Percentiles rank a stretch among this genome's conserved stretches.
These are phyloP conservation scores for Pandion haliaetus DNA, from an alignment of 2,113 vertebrate genomes.

Conservation along the genomic window DNA sequence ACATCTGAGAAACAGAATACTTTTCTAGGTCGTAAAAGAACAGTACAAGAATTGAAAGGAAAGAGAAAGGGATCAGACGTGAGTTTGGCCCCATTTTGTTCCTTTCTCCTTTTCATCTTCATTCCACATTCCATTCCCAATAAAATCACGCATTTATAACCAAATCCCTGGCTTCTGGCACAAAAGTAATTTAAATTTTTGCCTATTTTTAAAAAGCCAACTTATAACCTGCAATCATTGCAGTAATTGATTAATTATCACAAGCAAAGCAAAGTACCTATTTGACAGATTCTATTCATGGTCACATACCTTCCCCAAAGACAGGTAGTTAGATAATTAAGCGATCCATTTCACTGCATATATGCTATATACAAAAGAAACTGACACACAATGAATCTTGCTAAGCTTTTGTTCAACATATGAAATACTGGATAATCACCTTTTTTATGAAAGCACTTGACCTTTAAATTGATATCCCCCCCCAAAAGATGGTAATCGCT, in stretches of 20 bases:
- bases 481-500: conserved; percentile 67
- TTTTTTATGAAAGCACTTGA: conserved; percentile 76
- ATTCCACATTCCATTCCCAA: not conserved
- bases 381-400: conserved; percentile 65
- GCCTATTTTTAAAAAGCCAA: conserved; percentile 71
- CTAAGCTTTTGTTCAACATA: conserved; percentile 69
- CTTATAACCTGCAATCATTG: conserved; percentile 54
- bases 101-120: conserved; percentile 24
- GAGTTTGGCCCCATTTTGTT: not conserved
- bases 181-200: conserved; percentile 64
- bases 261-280: conserved; percentile 62
- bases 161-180: conserved; percentile 41
- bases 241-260: conserved; percentile 67
- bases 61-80: not conserved
- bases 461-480: conserved; percentile 74
- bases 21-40: not conserved
- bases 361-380: conserved; percentile 61
- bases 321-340: conserved; percentile 76
- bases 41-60: conserved; percentile 7
- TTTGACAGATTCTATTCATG: conserved; percentile 50
- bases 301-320: conserved; percentile 61
- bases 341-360: conserved; percentile 62
- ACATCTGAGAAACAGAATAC: not conserved
- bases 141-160: conserved; percentile 35
- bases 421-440: conserved; percentile 74